Evolutionary conservation across 2,797 vertebrate genomes (phyloP).

Genomic region (Labroides dimidiatus): DNA sequence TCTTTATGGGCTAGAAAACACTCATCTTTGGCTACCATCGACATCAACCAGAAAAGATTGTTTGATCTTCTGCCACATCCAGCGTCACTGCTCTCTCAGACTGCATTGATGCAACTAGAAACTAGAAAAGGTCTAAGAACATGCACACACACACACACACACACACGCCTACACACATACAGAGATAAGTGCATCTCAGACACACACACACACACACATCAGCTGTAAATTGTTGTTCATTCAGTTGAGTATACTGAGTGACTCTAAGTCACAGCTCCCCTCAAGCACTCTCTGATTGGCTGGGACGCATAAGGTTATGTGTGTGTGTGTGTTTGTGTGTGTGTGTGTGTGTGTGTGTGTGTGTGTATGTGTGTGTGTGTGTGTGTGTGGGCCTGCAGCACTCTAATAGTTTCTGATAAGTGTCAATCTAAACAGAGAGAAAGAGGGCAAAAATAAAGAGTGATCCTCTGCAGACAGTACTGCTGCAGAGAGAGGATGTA

Average conservation of each 20-base stretch:
- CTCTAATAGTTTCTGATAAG: conserved; percentile 65
- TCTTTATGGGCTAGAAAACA: too few relatives aligned
- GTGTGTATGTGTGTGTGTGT: conserved; percentile 15
- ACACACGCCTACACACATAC: too few relatives aligned
- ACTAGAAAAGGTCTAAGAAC: too few relatives aligned
- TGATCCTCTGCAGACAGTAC: conserved; percentile 42
- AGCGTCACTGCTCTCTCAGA: too few relatives aligned
- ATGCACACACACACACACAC: too few relatives aligned
- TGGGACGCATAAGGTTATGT: conserved; percentile 16
- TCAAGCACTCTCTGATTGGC: conserved; percentile 46
- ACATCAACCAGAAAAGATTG: too few relatives aligned
- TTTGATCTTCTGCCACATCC: too few relatives aligned
- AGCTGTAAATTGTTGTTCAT: conserved; percentile 55
- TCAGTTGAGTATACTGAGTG: conserved; percentile 20
- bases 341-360: too few relatives aligned
- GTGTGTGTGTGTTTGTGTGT: not conserved
- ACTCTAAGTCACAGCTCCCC: conserved; percentile 37
- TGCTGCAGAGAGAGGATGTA: conserved; percentile 10
- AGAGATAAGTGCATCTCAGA: not conserved
- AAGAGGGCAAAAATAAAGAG: conserved; percentile 58
- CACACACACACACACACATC: conserved; percentile 14
- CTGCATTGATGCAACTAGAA: too few relatives aligned
- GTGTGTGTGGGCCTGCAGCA: conserved; percentile 32
- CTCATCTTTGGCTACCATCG: too few relatives aligned
- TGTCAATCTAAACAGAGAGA: conserved; percentile 43